A percentile compares a stretch with the other conserved stretches of the same genome.
Conservation (phyloP, 2,888 invertebrate species). For the Abrostola triplasia region DNA sequence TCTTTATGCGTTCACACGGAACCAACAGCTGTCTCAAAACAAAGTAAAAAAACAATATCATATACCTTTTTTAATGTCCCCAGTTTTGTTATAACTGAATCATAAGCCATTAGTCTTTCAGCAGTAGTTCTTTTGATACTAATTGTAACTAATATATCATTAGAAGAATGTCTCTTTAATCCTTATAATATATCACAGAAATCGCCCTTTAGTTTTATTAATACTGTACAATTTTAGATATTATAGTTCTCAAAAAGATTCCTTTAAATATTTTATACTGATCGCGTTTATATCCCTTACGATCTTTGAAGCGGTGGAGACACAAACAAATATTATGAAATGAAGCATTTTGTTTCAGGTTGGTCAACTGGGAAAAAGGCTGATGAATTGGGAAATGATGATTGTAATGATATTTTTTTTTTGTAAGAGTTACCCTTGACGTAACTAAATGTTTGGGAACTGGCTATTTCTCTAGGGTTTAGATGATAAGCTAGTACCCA, state of each 20-base stretch:
- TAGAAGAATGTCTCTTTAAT: conserved; percentile 41
- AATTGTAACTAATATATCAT: conserved; percentile 44
- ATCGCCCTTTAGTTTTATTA: conserved; percentile 14
- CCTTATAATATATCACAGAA: conserved; percentile 31
- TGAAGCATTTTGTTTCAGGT: too few species aligned
- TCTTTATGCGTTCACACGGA: conserved; percentile 8
- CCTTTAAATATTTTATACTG: too few species aligned
- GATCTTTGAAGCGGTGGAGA: too few species aligned
- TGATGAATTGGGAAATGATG: too few species aligned
- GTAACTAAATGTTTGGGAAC: too few species aligned
- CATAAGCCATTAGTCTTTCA: conserved; percentile 48
- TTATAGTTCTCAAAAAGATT: background rate
- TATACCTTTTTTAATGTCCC: conserved; percentile 34
- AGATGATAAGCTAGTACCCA: too few species aligned
- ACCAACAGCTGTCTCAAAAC: conserved; percentile 19
- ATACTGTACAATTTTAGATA: conserved; percentile 2
- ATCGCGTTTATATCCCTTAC: too few species aligned
- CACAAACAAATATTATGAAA: too few species aligned
- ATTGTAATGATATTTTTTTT: too few species aligned
- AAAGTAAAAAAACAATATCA: conserved; percentile 32
- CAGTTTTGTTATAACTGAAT: conserved; percentile 42
- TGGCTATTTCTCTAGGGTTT: too few species aligned
- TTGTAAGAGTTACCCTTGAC: too few species aligned
- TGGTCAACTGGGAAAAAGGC: too few species aligned
- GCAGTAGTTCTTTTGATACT: conserved; percentile 48